phyloP scores from a whole-genome alignment of 2,888 invertebrate genomes.

The Stegophylla sp. region DNA sequence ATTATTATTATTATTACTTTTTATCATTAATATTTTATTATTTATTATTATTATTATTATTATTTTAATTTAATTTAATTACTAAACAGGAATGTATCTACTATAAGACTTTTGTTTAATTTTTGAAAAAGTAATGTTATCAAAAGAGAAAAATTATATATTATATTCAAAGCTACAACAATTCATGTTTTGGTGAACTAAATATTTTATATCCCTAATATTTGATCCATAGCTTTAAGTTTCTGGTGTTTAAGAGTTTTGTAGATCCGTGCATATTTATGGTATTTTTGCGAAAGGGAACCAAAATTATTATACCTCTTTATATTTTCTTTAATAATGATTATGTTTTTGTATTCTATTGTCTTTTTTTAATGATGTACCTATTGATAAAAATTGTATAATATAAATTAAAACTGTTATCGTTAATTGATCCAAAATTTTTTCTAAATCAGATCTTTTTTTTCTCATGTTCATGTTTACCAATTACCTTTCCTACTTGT shows the following conservation, averaged over 20 bases:
- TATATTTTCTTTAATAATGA: no score
- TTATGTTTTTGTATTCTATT: no score
- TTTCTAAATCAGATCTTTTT: no score
- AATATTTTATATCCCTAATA: neutral
- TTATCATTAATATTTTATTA: conserved; percentile 38
- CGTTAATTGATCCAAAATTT: no score
- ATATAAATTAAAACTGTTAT: no score
- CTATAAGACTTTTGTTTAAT: conserved; percentile 24
- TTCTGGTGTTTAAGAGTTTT: neutral
- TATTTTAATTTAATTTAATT: conserved; percentile 41
- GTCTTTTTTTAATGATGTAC: no score
- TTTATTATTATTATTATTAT: conserved; percentile 33
- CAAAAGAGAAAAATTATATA: conserved; percentile 41
- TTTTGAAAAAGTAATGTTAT: conserved; percentile 46
- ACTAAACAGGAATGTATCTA: conserved; percentile 6
- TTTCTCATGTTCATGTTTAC: no score
- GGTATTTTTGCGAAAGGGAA: no score
- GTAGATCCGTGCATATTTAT: neutral
- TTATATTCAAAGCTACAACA: conserved; percentile 39
- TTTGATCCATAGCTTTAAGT: neutral
- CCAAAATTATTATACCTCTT: no score
- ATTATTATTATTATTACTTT: conserved; percentile 25
- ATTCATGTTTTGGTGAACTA: neutral
- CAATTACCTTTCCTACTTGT: no score
- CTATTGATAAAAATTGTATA: no score